phyloP scores from a whole-genome alignment of 2,113 vertebrate genomes.

The Eurystomus gularis region DNA sequence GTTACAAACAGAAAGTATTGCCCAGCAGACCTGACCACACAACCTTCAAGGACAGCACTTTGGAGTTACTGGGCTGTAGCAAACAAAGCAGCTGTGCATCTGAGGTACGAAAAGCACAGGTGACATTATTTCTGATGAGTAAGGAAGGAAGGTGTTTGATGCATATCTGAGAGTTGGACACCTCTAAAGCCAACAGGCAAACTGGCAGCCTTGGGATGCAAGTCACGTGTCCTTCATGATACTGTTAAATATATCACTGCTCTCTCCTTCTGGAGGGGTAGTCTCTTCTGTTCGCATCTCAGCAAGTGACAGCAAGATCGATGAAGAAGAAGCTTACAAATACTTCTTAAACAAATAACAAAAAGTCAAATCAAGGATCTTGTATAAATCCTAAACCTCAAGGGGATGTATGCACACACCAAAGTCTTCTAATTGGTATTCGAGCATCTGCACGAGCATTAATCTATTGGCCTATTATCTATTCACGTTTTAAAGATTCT shows the following conservation, averaged over 20 bases:
- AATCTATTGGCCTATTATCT: not conserved
- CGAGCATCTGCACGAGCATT: not conserved
- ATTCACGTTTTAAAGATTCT: not conserved
- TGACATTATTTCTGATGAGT: not conserved
- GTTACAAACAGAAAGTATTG: not conserved
- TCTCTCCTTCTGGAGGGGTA: not conserved
- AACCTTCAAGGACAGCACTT: not conserved
- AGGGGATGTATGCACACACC: not conserved
- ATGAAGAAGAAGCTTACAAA: not conserved
- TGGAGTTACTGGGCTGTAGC: not conserved
- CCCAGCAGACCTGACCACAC: not conserved
- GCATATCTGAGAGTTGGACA: not conserved
- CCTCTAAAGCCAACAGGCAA: not conserved
- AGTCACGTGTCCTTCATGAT: not conserved
- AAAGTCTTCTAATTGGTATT: not conserved
- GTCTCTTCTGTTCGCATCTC: not conserved
- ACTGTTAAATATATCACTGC: not conserved
- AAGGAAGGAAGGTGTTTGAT: not conserved
- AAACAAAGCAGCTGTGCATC: not conserved
- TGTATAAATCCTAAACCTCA: not conserved
- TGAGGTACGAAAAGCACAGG: not conserved
- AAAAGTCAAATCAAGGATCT: not conserved
- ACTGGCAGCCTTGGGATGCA: not conserved
- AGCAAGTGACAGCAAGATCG: not conserved
- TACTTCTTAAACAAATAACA: not conserved